These are phyloP conservation scores for Baryphthengus martii DNA, from an alignment of 2,113 vertebrate genomes.

Conservation along the genomic window DNA sequence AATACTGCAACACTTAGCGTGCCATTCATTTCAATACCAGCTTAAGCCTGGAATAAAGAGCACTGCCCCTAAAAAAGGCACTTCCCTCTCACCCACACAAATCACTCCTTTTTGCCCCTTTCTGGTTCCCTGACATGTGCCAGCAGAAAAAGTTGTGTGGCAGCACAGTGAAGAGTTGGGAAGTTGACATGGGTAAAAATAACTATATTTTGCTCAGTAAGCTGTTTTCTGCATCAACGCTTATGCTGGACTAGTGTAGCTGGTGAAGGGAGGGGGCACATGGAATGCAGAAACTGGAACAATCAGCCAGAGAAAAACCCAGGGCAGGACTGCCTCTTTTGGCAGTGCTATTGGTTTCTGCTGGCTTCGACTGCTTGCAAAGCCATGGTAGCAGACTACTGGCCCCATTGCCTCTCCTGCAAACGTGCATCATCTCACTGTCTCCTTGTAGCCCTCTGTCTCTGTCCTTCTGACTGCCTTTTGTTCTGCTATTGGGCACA, in stretches of 20 bases:
- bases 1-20: neutral
- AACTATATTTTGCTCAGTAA: neutral
- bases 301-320: neutral
- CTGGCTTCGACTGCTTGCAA: neutral
- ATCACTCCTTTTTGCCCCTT: neutral
- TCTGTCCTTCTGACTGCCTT: neutral
- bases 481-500: neutral
- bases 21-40: neutral
- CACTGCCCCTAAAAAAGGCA: neutral
- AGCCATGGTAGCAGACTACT: neutral
- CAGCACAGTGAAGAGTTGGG: neutral
- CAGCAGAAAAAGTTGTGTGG: neutral
- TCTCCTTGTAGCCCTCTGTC: neutral
- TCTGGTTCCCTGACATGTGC: neutral
- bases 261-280: neutral
- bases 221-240: neutral
- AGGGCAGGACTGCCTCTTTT: neutral
- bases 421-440: neutral
- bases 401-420: neutral
- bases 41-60: neutral
- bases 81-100: neutral
- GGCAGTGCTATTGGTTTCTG: neutral
- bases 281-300: neutral
- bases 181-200: slow-evolving; percentile 16
- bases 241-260: neutral